phyloP scores from a whole-genome alignment of 2,888 invertebrate genomes.

The Acanthococcus lagerstroemiae region DNA sequence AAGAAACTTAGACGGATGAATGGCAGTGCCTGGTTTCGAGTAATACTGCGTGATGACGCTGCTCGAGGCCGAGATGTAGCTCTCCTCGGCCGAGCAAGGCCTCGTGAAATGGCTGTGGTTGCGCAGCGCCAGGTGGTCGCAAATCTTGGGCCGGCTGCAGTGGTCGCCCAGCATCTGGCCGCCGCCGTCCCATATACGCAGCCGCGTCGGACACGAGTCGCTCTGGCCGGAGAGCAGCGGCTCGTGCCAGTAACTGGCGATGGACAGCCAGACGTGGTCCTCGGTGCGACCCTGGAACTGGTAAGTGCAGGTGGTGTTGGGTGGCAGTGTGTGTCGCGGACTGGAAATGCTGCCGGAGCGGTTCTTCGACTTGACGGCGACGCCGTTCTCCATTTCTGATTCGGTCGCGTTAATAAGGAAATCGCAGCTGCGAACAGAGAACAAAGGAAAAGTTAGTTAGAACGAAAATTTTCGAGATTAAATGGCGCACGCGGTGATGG shows the following conservation, averaged over 20 bases:
- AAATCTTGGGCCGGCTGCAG: constrained; percentile 68
- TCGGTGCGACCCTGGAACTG: constrained; percentile 67
- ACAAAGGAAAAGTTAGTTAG: background rate
- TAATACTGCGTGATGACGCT: constrained; percentile 40
- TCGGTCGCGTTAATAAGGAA: constrained; percentile 67
- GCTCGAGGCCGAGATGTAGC: constrained; percentile 53
- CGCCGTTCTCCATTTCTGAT: constrained; percentile 48
- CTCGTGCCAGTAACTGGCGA: constrained; percentile 72
- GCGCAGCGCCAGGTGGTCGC: constrained; percentile 67
- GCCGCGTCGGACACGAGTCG: constrained; percentile 53
- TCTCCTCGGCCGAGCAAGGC: constrained; percentile 68
- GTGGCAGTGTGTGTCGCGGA: constrained; percentile 72
- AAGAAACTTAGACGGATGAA: constrained; percentile 64
- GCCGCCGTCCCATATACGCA: constrained; percentile 65
- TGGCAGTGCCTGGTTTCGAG: constrained; percentile 55
- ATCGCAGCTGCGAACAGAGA: constrained; percentile 48
- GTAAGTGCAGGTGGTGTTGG: constrained; percentile 78
- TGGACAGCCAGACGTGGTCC: constrained; percentile 78
- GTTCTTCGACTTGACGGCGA: constrained; percentile 45
- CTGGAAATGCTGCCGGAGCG: constrained; percentile 64
- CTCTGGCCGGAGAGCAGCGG: constrained; percentile 32
- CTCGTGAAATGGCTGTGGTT: constrained; percentile 65
- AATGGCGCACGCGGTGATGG: too few relatives aligned
- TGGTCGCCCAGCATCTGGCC: constrained; percentile 52
- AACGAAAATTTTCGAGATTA: too few relatives aligned